Conservation (phyloP, 2,797 vertebrate species). For the Betta splendens region DNA sequence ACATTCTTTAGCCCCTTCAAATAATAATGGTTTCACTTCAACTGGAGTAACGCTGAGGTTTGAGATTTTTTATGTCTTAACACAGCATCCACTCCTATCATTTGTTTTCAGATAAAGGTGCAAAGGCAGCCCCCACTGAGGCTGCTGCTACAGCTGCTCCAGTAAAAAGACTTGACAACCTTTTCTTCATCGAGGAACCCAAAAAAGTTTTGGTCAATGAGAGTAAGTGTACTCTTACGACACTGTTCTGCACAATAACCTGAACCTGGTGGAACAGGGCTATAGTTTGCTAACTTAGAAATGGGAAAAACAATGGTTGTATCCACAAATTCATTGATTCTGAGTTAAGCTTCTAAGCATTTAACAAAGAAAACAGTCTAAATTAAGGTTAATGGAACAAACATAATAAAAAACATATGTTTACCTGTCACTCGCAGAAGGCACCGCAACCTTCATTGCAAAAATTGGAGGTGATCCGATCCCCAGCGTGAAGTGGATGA, state of each 20-base stretch:
- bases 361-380: too few species aligned
- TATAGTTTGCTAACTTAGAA: too few species aligned
- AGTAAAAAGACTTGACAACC: constrained; percentile 76
- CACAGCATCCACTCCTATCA: background rate
- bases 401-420: too few species aligned
- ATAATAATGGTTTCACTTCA: too few species aligned
- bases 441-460: constrained; percentile 90
- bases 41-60: background rate
- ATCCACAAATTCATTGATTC: too few species aligned
- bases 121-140: constrained; percentile 7
- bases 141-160: constrained; percentile 67
- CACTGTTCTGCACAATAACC: too few species aligned
- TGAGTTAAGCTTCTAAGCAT: too few species aligned
- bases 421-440: constrained; percentile 67
- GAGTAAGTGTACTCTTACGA: constrained; percentile 90
- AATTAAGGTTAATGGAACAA: too few species aligned
- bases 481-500: constrained; percentile 98
- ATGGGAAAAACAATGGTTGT: too few species aligned
- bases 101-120: constrained; percentile 80
- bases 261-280: too few species aligned
- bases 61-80: too few species aligned
- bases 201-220: constrained; percentile 85
- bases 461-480: constrained; percentile 98
- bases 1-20: too few species aligned
- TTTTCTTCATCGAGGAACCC: constrained; percentile 95